Conservation (phyloP, 2,888 invertebrate genomes). For the Hyles lineata region DNA sequence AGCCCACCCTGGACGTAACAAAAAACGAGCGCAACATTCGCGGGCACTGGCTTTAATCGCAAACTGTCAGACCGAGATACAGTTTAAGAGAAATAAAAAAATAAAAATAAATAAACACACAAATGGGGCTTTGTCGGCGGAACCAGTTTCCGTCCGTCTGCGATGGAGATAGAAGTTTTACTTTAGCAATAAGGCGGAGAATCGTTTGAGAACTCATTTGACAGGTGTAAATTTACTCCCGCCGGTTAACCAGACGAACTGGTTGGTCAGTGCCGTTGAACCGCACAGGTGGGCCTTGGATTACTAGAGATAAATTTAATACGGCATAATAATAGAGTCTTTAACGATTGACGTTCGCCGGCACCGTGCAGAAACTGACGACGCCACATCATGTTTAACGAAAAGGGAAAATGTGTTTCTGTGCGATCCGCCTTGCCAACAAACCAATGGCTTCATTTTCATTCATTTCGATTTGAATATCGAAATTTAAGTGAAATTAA, state of each 20-base stretch:
- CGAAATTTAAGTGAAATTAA: not conserved
- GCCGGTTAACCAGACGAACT: slow-evolving; percentile 76
- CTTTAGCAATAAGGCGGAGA: slow-evolving; percentile 60
- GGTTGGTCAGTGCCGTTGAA: slow-evolving; percentile 80
- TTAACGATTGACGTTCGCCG: slow-evolving; percentile 56
- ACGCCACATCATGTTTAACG: slow-evolving; percentile 35
- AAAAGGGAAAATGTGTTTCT: slow-evolving; percentile 17
- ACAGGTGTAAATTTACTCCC: slow-evolving; percentile 71
- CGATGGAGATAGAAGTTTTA: slow-evolving; percentile 53
- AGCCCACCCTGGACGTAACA: slow-evolving; percentile 61
- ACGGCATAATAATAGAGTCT: slow-evolving; percentile 74
- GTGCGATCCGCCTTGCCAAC: not conserved
- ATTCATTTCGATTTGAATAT: not conserved
- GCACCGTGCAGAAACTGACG: slow-evolving; percentile 58
- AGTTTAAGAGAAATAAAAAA: slow-evolving; percentile 64
- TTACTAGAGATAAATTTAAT: slow-evolving; percentile 80
- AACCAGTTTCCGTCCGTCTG: slow-evolving; percentile 55
- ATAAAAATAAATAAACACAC: slow-evolving; percentile 64
- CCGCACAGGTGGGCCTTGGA: slow-evolving; percentile 80
- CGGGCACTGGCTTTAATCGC: slow-evolving; percentile 70
- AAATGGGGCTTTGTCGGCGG: slow-evolving; percentile 72
- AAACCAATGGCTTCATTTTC: not conserved
- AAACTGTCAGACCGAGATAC: slow-evolving; percentile 67
- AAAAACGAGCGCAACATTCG: slow-evolving; percentile 53
- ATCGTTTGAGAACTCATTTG: slow-evolving; percentile 62